A percentile compares a stretch with the other conserved stretches of the same genome.
phyloP scores from a whole-genome alignment of 2,888 invertebrate genomes.

The Cheilosia urbana region DNA sequence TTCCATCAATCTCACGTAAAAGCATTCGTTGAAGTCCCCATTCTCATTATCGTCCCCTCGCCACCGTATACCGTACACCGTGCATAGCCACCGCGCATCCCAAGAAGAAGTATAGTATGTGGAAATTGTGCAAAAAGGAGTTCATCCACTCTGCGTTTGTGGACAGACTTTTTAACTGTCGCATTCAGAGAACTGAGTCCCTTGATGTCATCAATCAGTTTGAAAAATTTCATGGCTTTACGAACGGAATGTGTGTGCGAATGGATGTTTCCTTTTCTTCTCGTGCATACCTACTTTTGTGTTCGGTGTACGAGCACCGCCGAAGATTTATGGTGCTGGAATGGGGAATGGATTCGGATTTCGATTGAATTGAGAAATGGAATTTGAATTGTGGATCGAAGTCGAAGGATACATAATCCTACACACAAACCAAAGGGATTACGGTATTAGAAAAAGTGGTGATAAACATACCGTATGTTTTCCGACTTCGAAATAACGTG shows the following conservation, averaged over 20 bases:
- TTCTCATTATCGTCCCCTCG: conserved; percentile 61
- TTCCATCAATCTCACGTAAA: conserved; percentile 76
- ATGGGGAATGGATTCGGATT: conserved; percentile 72
- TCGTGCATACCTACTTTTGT: conserved; percentile 25
- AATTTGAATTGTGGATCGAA: conserved; percentile 58
- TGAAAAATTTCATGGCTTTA: conserved; percentile 75
- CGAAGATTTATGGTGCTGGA: conserved; percentile 45
- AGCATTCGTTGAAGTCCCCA: conserved; percentile 74
- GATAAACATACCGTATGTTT: not conserved
- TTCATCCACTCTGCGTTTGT: conserved; percentile 75
- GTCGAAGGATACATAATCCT: conserved; percentile 47
- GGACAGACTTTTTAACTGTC: conserved; percentile 76
- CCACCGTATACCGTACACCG: not conserved
- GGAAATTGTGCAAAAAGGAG: conserved; percentile 75
- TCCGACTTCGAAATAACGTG: not conserved
- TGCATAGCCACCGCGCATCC: not conserved
- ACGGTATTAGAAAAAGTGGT: not conserved
- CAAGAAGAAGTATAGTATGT: conserved; percentile 59
- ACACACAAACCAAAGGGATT: conserved; percentile 42
- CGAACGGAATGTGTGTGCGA: conserved; percentile 41
- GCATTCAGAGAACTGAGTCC: conserved; percentile 74
- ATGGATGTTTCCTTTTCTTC: conserved; percentile 54
- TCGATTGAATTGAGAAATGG: conserved; percentile 75
- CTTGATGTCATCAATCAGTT: conserved; percentile 76
- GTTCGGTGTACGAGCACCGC: conserved; percentile 10